phyloP scores from a whole-genome alignment of 2,797 vertebrate species.

The Acanthornis magna region DNA sequence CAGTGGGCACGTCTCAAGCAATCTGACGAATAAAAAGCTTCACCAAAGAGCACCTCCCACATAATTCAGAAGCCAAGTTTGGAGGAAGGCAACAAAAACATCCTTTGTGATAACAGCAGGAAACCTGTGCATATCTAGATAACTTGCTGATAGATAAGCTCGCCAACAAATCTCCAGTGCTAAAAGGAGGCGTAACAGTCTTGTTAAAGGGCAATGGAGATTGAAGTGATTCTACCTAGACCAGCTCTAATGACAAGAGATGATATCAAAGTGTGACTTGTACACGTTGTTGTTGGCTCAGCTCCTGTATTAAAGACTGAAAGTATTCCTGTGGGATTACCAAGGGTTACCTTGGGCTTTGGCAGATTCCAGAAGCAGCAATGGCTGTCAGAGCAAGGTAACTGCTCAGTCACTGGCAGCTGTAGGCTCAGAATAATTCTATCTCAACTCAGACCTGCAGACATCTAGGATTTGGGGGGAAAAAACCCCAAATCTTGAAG shows the following conservation, averaged over 20 bases:
- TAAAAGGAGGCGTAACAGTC: background rate
- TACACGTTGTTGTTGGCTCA: background rate
- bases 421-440: background rate
- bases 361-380: background rate
- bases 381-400: background rate
- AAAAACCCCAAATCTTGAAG: rapidly evolving
- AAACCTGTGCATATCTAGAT: conserved; percentile 11
- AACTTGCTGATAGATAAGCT: background rate
- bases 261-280: background rate
- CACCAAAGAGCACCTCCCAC: background rate
- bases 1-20: background rate
- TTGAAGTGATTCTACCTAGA: background rate
- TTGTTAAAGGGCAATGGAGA: background rate
- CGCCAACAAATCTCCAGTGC: background rate
- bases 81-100: background rate
- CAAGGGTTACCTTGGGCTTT: background rate
- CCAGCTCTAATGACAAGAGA: background rate
- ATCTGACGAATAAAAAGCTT: background rate
- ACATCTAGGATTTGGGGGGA: background rate
- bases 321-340: background rate
- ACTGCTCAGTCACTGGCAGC: background rate
- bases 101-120: conserved; percentile 12
- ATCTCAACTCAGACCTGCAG: background rate
- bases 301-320: background rate
- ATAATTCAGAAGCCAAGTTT: background rate